Percentiles rank a stretch among this genome's conserved stretches.
Conservation (phyloP, 2,888 invertebrate species). For the Hypomecis punctinalis region DNA sequence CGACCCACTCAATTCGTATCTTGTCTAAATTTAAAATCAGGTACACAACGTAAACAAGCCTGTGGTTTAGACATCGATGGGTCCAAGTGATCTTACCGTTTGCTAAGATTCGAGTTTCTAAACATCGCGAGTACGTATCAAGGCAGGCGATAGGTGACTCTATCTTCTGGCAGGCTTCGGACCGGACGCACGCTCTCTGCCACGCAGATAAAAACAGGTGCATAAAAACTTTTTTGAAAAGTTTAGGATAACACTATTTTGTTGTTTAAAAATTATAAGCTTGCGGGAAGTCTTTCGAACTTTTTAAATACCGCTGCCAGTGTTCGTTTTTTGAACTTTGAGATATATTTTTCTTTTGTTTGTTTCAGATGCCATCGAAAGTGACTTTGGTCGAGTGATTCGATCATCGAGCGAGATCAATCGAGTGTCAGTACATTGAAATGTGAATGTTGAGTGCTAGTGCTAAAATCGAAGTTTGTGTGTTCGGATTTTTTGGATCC, state of each 20-base stretch:
- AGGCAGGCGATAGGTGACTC: slow-evolving; percentile 68
- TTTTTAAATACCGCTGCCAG: not conserved
- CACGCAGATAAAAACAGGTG: slow-evolving; percentile 60
- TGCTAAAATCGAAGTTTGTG: slow-evolving; percentile 73
- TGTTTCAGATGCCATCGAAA: slow-evolving; percentile 81
- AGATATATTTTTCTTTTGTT: slow-evolving; percentile 54
- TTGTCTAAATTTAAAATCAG: slow-evolving; percentile 41
- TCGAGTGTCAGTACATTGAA: slow-evolving; percentile 66
- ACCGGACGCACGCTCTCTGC: slow-evolving; percentile 70
- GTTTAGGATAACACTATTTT: slow-evolving; percentile 20
- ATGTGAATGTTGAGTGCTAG: slow-evolving; percentile 79
- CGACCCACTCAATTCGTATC: slow-evolving; percentile 40
- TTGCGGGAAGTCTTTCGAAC: not conserved
- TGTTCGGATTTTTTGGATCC: slow-evolving; percentile 60
- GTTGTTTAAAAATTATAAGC: slow-evolving; percentile 12
- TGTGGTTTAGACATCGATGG: slow-evolving; percentile 70
- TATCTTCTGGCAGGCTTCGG: slow-evolving; percentile 67
- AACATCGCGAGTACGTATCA: slow-evolving; percentile 70
- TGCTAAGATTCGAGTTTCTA: slow-evolving; percentile 65
- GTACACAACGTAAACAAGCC: slow-evolving; percentile 37
- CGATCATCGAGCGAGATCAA: slow-evolving; percentile 56
- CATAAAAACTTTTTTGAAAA: slow-evolving; percentile 34
- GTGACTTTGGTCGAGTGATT: slow-evolving; percentile 71
- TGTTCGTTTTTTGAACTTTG: not conserved
- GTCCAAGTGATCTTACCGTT: slow-evolving; percentile 64